These are phyloP conservation scores for Mola mola DNA, from an alignment of 2,113 vertebrate genomes.

Conservation along the genomic window DNA sequence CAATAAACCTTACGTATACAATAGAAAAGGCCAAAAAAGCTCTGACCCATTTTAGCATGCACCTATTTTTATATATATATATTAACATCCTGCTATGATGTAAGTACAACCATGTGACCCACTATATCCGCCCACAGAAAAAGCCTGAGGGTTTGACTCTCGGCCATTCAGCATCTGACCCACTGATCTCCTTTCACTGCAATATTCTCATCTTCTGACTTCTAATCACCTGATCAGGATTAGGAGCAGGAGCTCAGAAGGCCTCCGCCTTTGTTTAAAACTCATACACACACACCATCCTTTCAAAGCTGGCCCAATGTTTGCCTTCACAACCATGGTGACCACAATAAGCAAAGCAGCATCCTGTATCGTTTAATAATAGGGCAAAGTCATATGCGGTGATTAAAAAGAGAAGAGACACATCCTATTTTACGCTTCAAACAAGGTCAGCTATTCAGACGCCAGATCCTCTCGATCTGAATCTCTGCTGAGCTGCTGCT, in stretches of 20 bases:
- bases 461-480: not conserved
- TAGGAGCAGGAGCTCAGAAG: constrained; percentile 35
- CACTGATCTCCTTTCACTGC: constrained; percentile 59
- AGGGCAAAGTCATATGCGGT: not conserved
- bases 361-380: not conserved
- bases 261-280: constrained; percentile 32
- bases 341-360: constrained; percentile 35
- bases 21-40: not conserved
- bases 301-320: constrained; percentile 30
- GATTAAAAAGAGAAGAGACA: constrained; percentile 7
- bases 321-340: constrained; percentile 31
- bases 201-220: constrained; percentile 34
- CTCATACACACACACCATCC: constrained; percentile 10
- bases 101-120: not conserved
- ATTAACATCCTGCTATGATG: not conserved
- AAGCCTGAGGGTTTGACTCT: constrained; percentile 1
- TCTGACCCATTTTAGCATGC: not conserved
- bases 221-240: constrained; percentile 59
- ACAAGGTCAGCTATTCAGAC: not conserved
- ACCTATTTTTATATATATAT: not conserved
- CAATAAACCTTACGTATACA: not conserved
- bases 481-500: not conserved
- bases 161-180: constrained; percentile 22
- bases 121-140: constrained; percentile 11
- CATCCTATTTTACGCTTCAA: constrained; percentile 1